Conservation (phyloP, 2,113 vertebrate species). For the Rissa tridactyla region DNA sequence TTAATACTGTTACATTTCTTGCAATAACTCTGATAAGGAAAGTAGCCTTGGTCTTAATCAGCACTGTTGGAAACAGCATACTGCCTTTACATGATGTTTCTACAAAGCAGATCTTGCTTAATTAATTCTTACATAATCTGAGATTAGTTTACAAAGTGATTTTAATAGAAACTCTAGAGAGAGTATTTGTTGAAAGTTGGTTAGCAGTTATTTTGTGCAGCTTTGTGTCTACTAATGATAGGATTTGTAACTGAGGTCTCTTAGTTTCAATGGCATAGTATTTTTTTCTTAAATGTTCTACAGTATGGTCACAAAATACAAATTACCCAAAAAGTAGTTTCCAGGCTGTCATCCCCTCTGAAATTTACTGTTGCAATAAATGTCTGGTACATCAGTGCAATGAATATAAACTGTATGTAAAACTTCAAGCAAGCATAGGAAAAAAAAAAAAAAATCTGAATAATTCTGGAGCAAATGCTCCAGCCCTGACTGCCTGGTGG, state of each 20-base stretch:
- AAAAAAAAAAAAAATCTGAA: not conserved
- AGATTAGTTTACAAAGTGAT: conserved; percentile 35
- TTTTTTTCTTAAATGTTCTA: conserved; percentile 52
- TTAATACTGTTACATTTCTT: not conserved
- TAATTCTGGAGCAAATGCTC: not conserved
- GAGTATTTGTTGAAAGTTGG: conserved; percentile 31
- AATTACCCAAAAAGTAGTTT: not conserved
- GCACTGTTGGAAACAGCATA: conserved; percentile 1
- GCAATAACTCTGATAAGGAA: not conserved
- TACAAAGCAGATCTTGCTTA: conserved; percentile 42
- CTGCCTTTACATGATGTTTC: not conserved
- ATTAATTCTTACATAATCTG: conserved; percentile 38
- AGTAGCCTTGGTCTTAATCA: conserved; percentile 14
- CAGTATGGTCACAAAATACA: conserved; percentile 3
- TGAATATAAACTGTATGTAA: conserved; percentile 20
- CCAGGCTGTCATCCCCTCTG: conserved; percentile 8
- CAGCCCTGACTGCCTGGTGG: not conserved
- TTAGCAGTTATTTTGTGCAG: conserved; percentile 8
- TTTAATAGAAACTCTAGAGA: conserved; percentile 54
- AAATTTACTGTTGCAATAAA: conserved; percentile 66
- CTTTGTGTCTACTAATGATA: conserved; percentile 42
- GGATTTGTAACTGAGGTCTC: conserved; percentile 46
- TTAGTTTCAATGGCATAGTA: conserved; percentile 23
- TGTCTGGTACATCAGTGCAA: conserved; percentile 45
- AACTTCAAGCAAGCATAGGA: not conserved